A percentile compares a stretch with the other conserved stretches of the same genome.
Evolutionary conservation across 2,888 invertebrate species (phyloP).

Genomic region (Cristatella mucedo): DNA sequence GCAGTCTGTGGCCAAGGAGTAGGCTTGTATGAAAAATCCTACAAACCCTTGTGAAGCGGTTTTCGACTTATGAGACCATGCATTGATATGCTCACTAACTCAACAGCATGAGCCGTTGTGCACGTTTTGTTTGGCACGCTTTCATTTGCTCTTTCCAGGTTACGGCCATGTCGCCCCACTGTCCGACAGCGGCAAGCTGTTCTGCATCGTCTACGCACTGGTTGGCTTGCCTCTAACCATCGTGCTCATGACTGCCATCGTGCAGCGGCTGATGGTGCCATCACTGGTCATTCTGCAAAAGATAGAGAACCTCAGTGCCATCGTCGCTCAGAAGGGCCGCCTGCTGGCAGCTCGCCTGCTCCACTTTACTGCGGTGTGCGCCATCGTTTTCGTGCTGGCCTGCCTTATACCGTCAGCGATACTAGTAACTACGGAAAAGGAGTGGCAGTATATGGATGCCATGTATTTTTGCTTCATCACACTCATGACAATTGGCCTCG

Average conservation of each 20-base stretch:
- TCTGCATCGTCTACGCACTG: slow-evolving; percentile 69
- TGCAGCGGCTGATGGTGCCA: slow-evolving; percentile 61
- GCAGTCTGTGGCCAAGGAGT: no score
- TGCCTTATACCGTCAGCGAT: slow-evolving; percentile 58
- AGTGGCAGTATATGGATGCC: slow-evolving; percentile 69
- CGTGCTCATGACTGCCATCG: slow-evolving; percentile 62
- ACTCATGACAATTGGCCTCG: slow-evolving; percentile 66
- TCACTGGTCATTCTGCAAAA: no score
- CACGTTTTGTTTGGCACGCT: no score
- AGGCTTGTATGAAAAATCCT: no score
- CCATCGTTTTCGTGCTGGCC: slow-evolving; percentile 45
- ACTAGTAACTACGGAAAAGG: slow-evolving; percentile 58
- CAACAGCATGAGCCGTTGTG: no score
- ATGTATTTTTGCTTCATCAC: slow-evolving; percentile 82
- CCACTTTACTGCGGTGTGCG: slow-evolving; percentile 51
- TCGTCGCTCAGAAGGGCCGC: no score
- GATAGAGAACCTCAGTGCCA: no score
- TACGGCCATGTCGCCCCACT: slow-evolving; percentile 77
- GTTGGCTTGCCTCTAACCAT: slow-evolving; percentile 70
- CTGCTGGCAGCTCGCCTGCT: no score
- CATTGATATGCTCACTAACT: no score
- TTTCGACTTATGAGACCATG: no score
- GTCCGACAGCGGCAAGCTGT: slow-evolving; percentile 66
- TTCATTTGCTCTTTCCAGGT: no score
- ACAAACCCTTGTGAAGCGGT: no score